Percentiles rank a stretch among this genome's conserved stretches.
These are phyloP conservation scores for Hymenochirus boettgeri DNA, from an alignment of 2,113 vertebrate species.

Conservation along the genomic window DNA sequence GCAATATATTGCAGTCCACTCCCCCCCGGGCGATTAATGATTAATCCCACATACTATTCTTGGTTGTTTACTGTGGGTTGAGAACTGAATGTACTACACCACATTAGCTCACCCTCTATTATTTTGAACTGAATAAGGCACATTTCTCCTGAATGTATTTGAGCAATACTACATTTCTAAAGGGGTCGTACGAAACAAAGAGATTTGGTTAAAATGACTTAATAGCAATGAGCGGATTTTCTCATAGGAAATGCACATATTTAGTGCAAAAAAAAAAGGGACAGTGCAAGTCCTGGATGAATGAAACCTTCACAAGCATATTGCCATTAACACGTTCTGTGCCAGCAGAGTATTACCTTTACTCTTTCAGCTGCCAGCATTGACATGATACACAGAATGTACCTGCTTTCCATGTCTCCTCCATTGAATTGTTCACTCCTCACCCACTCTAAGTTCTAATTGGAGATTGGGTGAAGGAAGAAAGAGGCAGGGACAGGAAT, in stretches of 20 bases:
- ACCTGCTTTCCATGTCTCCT: no score
- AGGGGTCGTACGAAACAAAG: not conserved
- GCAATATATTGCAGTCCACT: not conserved
- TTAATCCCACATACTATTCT: slow-evolving; percentile 12
- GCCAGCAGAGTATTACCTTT: no score
- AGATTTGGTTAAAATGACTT: slow-evolving; percentile 8
- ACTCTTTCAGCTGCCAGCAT: no score
- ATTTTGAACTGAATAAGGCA: slow-evolving; percentile 7
- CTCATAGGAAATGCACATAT: slow-evolving; percentile 11
- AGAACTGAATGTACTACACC: slow-evolving; percentile 11
- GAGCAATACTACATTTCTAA: slow-evolving; percentile 6
- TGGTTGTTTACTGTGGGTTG: slow-evolving; percentile 18
- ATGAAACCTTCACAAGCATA: no score
- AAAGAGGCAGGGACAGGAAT: no score
- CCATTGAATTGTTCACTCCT: no score
- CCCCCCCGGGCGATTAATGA: not conserved
- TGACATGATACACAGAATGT: no score
- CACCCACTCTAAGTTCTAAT: no score
- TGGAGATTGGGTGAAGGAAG: no score
- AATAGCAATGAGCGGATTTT: not conserved
- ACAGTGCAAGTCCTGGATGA: not conserved
- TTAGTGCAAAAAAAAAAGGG: not conserved
- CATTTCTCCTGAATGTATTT: slow-evolving; percentile 25
- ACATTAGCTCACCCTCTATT: slow-evolving; percentile 25
- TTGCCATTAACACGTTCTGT: no score